phyloP scores from a whole-genome alignment of 2,113 vertebrate genomes.

The Paralichthys olivaceus region DNA sequence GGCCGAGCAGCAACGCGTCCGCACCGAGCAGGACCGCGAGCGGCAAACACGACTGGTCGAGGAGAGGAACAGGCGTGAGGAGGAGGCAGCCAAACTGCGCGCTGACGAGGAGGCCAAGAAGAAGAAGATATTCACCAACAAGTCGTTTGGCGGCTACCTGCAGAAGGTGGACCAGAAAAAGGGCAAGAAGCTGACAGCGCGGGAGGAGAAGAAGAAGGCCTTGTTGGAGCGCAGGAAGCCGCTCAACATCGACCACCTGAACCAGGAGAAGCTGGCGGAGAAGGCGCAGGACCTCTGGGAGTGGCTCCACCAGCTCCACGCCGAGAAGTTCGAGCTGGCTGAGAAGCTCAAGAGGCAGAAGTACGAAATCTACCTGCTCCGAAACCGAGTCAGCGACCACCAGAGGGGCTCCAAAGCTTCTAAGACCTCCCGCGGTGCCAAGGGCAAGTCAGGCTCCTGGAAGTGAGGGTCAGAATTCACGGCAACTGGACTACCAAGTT shows the following conservation, averaged over 20 bases:
- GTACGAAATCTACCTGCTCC: constrained; percentile 93
- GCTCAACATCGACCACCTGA: constrained; percentile 85
- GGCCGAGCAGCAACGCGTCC: constrained; percentile 92
- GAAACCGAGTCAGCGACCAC: constrained; percentile 94
- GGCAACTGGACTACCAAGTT: neutral
- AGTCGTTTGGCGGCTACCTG: constrained; percentile 82
- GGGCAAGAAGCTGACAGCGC: constrained; percentile 84
- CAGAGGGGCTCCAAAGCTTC: constrained; percentile 89
- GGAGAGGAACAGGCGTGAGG: constrained; percentile 90
- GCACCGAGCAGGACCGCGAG: constrained; percentile 89
- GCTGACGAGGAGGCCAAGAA: constrained; percentile 94
- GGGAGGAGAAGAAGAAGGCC: constrained; percentile 85
- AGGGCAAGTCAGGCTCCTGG: constrained; percentile 80
- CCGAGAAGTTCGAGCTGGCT: constrained; percentile 93
- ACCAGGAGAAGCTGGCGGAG: constrained; percentile 85
- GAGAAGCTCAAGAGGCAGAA: constrained; percentile 96
- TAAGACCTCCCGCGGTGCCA: constrained; percentile 76
- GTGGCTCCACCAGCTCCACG: constrained; percentile 89
- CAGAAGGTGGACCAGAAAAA: constrained; percentile 85
- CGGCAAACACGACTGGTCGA: constrained; percentile 89
- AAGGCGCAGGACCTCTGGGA: constrained; percentile 93
- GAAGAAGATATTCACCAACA: constrained; percentile 93
- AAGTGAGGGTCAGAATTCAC: constrained; percentile 60
- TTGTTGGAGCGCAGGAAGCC: constrained; percentile 82
- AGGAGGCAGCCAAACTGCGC: constrained; percentile 88